Conservation (phyloP, 2,888 invertebrate species). For the Pyrgus malvae region DNA sequence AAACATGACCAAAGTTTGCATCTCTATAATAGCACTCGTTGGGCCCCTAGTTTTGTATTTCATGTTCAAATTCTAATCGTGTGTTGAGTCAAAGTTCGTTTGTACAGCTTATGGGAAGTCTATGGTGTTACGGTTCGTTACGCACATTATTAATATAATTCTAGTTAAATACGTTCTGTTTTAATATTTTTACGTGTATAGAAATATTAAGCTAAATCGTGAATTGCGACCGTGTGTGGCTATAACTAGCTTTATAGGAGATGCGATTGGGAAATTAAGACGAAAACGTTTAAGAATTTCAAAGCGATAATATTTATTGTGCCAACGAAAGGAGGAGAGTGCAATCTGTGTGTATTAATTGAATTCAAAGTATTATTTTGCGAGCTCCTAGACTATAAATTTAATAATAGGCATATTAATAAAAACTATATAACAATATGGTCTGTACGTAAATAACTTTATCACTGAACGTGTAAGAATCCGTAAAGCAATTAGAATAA, state of each 20-base stretch:
- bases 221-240: constrained; percentile 41
- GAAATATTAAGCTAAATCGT: constrained; percentile 54
- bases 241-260: constrained; percentile 30
- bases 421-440: too few species aligned
- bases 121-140: constrained; percentile 60
- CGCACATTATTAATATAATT: constrained; percentile 58
- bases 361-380: neutral
- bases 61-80: neutral
- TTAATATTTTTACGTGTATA: constrained; percentile 58
- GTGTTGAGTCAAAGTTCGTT: constrained; percentile 41
- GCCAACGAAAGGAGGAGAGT: constrained; percentile 2
- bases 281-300: constrained; percentile 2
- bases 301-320: constrained; percentile 10
- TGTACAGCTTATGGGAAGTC: constrained; percentile 61
- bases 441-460: too few species aligned
- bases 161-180: constrained; percentile 54
- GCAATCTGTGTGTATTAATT: neutral
- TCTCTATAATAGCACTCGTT: neutral
- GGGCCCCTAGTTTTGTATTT: neutral
- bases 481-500: constrained; percentile 12
- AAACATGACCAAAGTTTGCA: neutral
- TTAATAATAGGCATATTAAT: constrained; percentile 13
- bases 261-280: constrained; percentile 34
- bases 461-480: neutral
- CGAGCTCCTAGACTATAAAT: constrained; percentile 15